Percentiles rank a stretch among this genome's conserved stretches.
These are phyloP conservation scores for Apis laboriosa DNA, from an alignment of 1,140 invertebrate genomes.

Conservation along the genomic window DNA sequence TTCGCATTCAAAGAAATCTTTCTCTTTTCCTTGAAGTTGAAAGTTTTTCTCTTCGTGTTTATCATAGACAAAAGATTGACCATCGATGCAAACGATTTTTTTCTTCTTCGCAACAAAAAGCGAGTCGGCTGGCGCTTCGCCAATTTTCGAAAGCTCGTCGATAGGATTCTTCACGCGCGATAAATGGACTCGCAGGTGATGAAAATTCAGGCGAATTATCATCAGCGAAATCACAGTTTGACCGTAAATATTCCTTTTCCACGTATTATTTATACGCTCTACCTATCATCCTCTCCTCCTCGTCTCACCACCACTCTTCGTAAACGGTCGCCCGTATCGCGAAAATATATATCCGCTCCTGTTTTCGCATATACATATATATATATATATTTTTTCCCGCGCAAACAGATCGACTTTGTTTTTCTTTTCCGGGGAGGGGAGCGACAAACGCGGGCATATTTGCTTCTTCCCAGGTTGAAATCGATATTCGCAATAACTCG, in stretches of 20 bases:
- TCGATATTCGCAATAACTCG: constrained; percentile 22
- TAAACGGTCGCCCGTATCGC: not conserved
- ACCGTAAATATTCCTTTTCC: constrained; percentile 24
- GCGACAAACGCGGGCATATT: constrained; percentile 24
- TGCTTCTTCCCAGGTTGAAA: not conserved
- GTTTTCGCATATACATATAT: not conserved
- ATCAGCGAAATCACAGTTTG: constrained; percentile 34
- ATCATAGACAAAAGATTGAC: too few species aligned
- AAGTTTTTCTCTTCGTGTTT: too few species aligned
- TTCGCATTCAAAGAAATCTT: too few species aligned
- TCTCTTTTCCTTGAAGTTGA: too few species aligned
- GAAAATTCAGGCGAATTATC: constrained; percentile 34
- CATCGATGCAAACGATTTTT: not conserved
- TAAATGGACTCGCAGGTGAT: constrained; percentile 38
- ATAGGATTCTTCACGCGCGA: constrained; percentile 44
- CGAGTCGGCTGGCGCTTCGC: constrained; percentile 17
- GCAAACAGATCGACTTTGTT: constrained; percentile 33
- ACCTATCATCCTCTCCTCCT: not conserved
- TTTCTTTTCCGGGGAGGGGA: not conserved
- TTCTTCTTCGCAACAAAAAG: constrained; percentile 12
- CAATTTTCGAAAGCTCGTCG: constrained; percentile 39
- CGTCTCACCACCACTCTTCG: not conserved
- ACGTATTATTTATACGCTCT: not conserved
- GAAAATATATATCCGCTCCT: too few species aligned
- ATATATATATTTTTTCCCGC: not conserved